phyloP scores from a whole-genome alignment of 2,113 vertebrate genomes.

The Pampusana beccarii region DNA sequence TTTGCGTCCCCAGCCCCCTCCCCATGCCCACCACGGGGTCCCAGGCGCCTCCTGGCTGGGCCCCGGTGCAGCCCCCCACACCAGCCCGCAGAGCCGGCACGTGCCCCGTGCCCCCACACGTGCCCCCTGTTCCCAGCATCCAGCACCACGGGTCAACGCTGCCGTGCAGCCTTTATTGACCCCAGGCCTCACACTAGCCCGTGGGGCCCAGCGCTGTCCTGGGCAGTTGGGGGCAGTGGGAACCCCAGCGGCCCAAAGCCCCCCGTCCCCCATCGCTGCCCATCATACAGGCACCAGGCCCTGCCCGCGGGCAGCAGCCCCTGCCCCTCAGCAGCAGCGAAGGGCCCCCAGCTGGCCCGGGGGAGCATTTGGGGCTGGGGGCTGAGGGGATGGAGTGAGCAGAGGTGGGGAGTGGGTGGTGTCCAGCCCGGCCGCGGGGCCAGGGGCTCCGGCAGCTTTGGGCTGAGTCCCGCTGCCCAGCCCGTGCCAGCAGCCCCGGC shows the following conservation, averaged over 20 bases:
- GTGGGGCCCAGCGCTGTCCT: not conserved
- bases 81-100: not conserved
- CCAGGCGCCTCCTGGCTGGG: not conserved
- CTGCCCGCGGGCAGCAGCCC: not conserved
- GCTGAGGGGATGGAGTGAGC: not conserved
- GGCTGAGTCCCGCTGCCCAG: not conserved
- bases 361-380: not conserved
- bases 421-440: accelerated
- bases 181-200: not conserved
- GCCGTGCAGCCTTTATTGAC: not conserved
- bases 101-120: not conserved
- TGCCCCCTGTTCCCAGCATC: not conserved
- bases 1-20: accelerated
- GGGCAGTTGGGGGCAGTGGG: not conserved
- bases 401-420: accelerated
- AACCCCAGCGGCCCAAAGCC: too few species aligned
- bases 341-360: not conserved
- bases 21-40: not conserved
- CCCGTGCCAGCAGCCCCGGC: accelerated
- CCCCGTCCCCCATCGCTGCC: accelerated
- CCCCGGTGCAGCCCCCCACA: not conserved
- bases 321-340: not conserved
- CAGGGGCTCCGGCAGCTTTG: not conserved
- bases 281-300: not conserved
- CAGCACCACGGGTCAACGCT: accelerated